Percentiles rank a stretch among this genome's conserved stretches.
Conservation (phyloP, 2,888 invertebrate species). For the Nezara viridula region DNA sequence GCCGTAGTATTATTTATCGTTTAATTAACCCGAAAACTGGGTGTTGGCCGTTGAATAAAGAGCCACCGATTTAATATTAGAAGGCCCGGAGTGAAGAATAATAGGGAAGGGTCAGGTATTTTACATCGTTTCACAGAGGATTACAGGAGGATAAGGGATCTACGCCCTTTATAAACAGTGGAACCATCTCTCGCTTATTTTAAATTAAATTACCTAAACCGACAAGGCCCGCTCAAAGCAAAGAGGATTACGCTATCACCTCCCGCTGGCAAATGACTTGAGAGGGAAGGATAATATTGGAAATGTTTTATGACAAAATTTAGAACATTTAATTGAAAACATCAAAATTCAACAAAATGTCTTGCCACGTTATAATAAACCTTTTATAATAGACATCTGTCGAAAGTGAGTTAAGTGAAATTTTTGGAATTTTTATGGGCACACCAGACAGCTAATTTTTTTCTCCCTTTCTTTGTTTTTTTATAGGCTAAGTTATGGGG, state of each 20-base stretch:
- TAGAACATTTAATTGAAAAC: not conserved
- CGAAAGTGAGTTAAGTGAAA: too few species aligned
- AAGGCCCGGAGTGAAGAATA: not conserved
- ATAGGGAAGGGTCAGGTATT: constrained; percentile 5
- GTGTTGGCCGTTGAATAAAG: not conserved
- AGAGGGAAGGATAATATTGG: not conserved
- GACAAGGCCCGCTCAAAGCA: not conserved
- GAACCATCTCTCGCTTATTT: not conserved
- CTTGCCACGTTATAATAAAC: not conserved
- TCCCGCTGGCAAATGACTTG: not conserved
- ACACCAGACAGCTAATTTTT: too few species aligned
- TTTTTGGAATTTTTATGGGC: too few species aligned
- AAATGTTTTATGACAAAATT: not conserved
- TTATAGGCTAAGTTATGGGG: too few species aligned
- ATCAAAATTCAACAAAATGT: too few species aligned
- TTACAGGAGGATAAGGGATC: constrained; percentile 36
- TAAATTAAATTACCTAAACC: constrained; percentile 39
- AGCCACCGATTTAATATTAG: constrained; percentile 32
- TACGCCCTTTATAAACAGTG: not conserved
- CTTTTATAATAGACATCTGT: too few species aligned
- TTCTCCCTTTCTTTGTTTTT: too few species aligned
- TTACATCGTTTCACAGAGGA: not conserved
- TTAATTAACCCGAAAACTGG: not conserved
- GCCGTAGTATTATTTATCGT: not conserved
- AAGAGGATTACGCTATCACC: not conserved